A percentile compares a stretch with the other conserved stretches of the same genome.
phyloP scores from a whole-genome alignment of 2,797 vertebrate genomes.

The Characodon lateralis region DNA sequence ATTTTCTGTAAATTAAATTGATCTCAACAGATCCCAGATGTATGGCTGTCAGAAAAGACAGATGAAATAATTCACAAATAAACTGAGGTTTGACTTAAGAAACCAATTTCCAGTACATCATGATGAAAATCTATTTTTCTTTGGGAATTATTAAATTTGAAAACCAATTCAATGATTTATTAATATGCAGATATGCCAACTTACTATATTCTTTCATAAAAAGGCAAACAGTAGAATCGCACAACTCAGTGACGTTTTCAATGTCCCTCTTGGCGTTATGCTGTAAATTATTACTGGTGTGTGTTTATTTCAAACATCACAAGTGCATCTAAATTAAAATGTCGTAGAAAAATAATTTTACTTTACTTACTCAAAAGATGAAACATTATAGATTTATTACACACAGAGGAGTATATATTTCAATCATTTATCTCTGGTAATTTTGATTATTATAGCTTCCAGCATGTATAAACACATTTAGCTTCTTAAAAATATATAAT shows the following conservation, averaged over 20 bases:
- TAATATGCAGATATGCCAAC: neutral
- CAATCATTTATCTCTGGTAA: neutral
- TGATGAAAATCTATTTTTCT: neutral
- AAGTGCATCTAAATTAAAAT: neutral
- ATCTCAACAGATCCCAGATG: neutral
- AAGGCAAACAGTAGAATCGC: neutral
- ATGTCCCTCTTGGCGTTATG: neutral
- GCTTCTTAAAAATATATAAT: neutral
- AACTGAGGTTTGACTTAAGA: constrained; percentile 2
- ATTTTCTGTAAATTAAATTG: constrained; percentile 16
- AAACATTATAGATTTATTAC: neutral
- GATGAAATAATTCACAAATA: constrained; percentile 16
- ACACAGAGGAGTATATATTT: too few relatives aligned
- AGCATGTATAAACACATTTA: neutral
- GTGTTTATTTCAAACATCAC: neutral
- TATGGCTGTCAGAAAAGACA: constrained; percentile 9
- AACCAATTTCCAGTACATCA: neutral
- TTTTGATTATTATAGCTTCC: neutral
- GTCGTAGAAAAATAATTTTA: neutral
- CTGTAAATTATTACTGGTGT: neutral
- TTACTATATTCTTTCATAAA: too few relatives aligned
- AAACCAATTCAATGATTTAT: neutral
- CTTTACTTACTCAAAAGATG: neutral
- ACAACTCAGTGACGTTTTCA: neutral
- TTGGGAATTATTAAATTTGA: neutral